phyloP scores from a whole-genome alignment of 2,797 vertebrate genomes.

The Periparus ater region DNA sequence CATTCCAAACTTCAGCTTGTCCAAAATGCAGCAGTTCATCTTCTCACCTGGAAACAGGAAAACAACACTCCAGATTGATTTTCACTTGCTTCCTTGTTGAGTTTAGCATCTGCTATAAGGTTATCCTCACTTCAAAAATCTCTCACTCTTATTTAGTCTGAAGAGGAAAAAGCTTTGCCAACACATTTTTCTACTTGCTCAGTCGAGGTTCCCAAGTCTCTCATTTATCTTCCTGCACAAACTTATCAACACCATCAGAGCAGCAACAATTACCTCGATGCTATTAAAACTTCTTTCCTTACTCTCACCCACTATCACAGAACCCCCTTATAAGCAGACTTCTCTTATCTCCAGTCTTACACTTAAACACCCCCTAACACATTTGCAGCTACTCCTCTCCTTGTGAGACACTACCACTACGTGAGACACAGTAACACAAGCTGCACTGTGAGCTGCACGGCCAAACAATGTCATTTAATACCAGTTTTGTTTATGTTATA shows the following conservation, averaged over 20 bases:
- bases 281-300: not conserved
- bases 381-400: not conserved
- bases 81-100: not conserved
- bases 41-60: constrained; percentile 69
- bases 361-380: not conserved
- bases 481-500: not conserved
- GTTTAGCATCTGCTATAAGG: not conserved
- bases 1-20: constrained; percentile 57
- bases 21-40: constrained; percentile 62
- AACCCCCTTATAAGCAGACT: not conserved
- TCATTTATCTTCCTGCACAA: not conserved
- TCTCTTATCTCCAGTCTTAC: not conserved
- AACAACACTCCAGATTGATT: constrained; percentile 51
- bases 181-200: not conserved
- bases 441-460: not conserved
- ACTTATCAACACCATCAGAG: not conserved
- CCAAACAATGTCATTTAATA: not conserved
- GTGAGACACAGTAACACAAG: not conserved
- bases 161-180: not conserved
- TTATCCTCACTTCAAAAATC: not conserved
- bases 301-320: not conserved
- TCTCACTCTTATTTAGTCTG: not conserved
- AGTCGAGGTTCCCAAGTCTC: not conserved
- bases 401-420: not conserved
- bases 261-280: not conserved